phyloP scores from a whole-genome alignment of 2,113 vertebrate genomes.

The Gavia stellata region DNA sequence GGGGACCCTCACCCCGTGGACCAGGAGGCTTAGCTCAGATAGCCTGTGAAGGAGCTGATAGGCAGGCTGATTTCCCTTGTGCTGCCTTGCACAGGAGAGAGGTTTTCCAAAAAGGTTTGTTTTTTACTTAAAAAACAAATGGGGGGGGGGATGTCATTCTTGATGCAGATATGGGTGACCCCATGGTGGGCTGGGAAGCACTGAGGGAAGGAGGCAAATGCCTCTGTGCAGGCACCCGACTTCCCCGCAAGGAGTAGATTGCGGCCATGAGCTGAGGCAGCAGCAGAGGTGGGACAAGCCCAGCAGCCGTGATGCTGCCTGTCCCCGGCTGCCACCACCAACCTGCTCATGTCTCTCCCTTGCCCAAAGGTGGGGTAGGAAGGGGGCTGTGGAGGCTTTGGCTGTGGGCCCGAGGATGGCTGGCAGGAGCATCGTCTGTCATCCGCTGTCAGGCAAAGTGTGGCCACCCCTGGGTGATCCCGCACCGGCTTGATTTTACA shows the following conservation, averaged over 20 bases:
- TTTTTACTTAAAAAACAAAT: neutral
- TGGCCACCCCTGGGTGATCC: conserved; percentile 7
- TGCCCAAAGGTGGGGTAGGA: neutral
- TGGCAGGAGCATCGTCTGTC: conserved; percentile 14
- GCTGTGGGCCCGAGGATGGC: neutral
- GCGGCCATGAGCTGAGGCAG: neutral
- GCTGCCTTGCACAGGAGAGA: neutral
- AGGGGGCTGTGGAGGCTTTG: neutral
- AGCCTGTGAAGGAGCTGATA: conserved; percentile 24
- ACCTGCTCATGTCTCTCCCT: neutral
- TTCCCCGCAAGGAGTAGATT: neutral
- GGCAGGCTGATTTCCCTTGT: neutral
- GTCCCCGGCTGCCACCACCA: neutral
- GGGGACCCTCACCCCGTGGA: neutral
- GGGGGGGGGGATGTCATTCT: neutral
- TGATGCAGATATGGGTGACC: neutral
- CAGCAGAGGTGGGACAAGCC: neutral
- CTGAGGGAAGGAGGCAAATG: neutral
- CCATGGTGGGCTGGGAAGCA: neutral
- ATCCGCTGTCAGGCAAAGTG: neutral
- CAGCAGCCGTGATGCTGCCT: neutral
- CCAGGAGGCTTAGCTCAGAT: neutral
- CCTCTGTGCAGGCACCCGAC: rapidly evolving
- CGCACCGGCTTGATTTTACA: neutral
- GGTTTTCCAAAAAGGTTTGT: neutral